Conservation (phyloP, 2,113 vertebrate species). For the Alosa alosa region DNA sequence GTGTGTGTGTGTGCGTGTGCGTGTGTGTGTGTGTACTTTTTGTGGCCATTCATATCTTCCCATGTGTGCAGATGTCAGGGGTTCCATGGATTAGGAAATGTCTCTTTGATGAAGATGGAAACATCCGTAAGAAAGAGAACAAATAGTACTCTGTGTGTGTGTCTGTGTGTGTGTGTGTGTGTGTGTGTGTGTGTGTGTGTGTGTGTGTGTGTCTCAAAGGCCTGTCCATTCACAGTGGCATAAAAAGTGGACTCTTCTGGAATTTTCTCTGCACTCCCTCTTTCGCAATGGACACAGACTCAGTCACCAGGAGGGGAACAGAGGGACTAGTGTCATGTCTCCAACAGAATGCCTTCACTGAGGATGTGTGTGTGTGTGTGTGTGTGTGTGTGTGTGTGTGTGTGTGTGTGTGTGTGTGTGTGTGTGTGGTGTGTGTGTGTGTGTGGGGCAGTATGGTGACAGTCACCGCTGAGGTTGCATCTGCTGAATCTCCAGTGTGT, state of each 20-base stretch:
- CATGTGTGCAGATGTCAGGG: constrained; percentile 5
- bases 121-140: background rate
- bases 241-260: constrained; percentile 1
- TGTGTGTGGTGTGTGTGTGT: background rate
- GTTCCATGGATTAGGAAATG: constrained; percentile 1
- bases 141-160: background rate
- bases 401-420: background rate
- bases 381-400: background rate
- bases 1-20: background rate
- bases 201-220: too few species aligned
- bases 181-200: too few species aligned
- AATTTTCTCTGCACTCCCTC: background rate
- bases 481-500: background rate
- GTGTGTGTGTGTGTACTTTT: background rate
- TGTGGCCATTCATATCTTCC: background rate
- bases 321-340: background rate
- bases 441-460: background rate
- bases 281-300: background rate
- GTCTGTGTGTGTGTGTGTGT: background rate
- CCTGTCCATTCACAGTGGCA: background rate
- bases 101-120: background rate
- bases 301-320: background rate
- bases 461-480: background rate
- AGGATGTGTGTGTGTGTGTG: background rate
- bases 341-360: background rate